phyloP scores from a whole-genome alignment of 2,888 invertebrate genomes.

The Netelia melanura region DNA sequence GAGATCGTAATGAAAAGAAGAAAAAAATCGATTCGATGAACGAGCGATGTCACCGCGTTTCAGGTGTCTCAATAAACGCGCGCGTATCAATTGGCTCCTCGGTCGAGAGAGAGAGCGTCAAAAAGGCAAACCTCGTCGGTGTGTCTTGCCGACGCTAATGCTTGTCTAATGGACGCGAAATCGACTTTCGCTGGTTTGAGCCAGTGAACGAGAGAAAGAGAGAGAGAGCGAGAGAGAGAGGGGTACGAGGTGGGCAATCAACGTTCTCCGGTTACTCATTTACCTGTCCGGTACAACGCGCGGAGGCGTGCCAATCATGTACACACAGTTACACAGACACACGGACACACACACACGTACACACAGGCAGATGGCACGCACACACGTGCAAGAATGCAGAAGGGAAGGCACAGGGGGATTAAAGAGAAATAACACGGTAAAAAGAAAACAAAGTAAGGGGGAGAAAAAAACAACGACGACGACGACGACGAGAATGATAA shows the following conservation, averaged over 20 bases:
- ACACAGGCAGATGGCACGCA: constrained; percentile 29
- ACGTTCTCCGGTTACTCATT: constrained; percentile 65
- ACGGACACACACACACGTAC: not conserved
- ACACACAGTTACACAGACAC: not conserved
- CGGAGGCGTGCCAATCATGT: constrained; percentile 63
- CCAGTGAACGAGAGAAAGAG: constrained; percentile 24
- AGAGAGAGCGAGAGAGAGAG: constrained; percentile 56
- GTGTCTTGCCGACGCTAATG: constrained; percentile 56
- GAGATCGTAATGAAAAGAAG: not conserved
- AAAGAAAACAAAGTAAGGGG: constrained; percentile 1
- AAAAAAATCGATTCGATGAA: constrained; percentile 31
- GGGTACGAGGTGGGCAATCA: constrained; percentile 54
- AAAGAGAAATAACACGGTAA: constrained; percentile 47
- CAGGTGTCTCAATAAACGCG: constrained; percentile 28
- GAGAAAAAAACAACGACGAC: constrained; percentile 6
- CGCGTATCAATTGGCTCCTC: constrained; percentile 11
- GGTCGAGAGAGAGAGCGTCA: constrained; percentile 14
- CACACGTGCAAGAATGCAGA: not conserved
- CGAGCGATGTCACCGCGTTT: constrained; percentile 2
- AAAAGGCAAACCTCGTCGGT: constrained; percentile 32
- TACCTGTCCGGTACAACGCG: constrained; percentile 66
- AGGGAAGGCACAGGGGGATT: constrained; percentile 36
- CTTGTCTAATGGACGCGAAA: constrained; percentile 64
- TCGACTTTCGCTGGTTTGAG: constrained; percentile 46
- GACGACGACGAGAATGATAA: constrained; percentile 43